Percentiles rank a stretch among this genome's conserved stretches.
These are phyloP conservation scores for Mus spretus DNA, from an alignment of 2,797 vertebrate genomes.

Conservation along the genomic window DNA sequence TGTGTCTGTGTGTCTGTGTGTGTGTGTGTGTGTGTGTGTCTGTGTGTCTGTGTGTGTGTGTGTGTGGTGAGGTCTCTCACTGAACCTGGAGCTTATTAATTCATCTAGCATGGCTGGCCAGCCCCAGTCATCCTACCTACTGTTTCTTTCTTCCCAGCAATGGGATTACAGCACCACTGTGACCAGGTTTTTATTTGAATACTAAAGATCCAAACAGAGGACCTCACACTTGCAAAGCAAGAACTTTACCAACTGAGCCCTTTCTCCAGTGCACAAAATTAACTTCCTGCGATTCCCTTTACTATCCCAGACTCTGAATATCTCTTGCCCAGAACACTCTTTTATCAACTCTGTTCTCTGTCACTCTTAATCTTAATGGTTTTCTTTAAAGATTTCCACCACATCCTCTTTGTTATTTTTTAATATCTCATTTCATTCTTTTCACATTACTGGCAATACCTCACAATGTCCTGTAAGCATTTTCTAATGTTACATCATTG, in stretches of 20 bases:
- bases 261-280: neutral
- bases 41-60: neutral
- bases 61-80: neutral
- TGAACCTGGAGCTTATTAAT: neutral
- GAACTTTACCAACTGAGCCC: neutral
- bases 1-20: neutral
- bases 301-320: neutral
- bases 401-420: neutral
- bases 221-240: neutral
- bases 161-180: neutral
- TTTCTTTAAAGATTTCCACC: neutral
- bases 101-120: neutral
- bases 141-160: neutral
- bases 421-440: neutral
- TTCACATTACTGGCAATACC: neutral
- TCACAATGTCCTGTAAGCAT: neutral
- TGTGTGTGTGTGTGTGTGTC: neutral
- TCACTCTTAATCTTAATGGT: neutral
- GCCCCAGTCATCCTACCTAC: neutral
- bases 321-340: neutral
- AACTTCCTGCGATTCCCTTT: neutral
- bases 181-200: neutral
- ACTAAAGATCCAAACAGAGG: neutral
- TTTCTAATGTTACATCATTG: neutral
- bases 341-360: neutral